Conservation (phyloP, 2,888 invertebrate genomes). For the Pharmacophagus antenor region DNA sequence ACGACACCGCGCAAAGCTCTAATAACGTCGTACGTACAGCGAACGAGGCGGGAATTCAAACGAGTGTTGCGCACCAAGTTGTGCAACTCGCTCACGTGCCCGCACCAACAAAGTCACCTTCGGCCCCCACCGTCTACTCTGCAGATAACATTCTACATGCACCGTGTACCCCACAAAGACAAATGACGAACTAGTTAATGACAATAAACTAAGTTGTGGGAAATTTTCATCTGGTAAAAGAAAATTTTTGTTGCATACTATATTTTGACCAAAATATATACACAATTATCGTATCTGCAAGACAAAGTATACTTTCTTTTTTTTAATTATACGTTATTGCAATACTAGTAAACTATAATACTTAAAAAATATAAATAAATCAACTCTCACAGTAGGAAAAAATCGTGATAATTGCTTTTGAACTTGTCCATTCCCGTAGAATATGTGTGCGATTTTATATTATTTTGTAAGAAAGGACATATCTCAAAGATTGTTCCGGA, state of each 20-base stretch:
- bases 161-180: constrained; percentile 26
- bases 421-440: too few relatives aligned
- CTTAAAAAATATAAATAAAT: too few relatives aligned
- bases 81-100: constrained; percentile 52
- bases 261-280: background rate
- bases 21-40: constrained; percentile 51
- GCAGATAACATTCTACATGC: constrained; percentile 32
- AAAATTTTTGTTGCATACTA: background rate
- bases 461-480: too few relatives aligned
- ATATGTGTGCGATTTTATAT: too few relatives aligned
- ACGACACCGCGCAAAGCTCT: constrained; percentile 41
- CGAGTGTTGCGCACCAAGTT: constrained; percentile 43
- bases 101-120: constrained; percentile 40
- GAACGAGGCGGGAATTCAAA: constrained; percentile 49
- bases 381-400: too few relatives aligned
- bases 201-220: background rate
- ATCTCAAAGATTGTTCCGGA: too few relatives aligned
- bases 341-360: too few relatives aligned
- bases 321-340: too few relatives aligned
- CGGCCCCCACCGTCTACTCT: constrained; percentile 37
- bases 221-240: background rate
- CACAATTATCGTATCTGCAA: background rate
- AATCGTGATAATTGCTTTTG: too few relatives aligned
- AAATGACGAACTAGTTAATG: constrained; percentile 14
- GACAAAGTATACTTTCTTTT: too few relatives aligned